phyloP scores from a whole-genome alignment of 1,140 invertebrate species.

The Neodiprion virginianus region DNA sequence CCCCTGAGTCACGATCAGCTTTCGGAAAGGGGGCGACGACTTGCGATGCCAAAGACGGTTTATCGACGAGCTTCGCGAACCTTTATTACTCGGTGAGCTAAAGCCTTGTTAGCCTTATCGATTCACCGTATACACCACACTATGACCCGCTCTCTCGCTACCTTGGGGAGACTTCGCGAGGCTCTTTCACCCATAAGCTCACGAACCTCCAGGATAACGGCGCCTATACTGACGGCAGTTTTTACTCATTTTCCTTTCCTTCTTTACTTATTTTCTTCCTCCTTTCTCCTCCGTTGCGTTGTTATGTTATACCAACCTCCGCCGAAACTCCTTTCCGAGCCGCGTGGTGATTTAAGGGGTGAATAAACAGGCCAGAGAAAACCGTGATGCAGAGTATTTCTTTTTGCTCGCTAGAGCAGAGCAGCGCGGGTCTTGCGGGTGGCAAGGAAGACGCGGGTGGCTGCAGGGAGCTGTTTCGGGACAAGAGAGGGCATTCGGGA shows the following conservation, averaged over 20 bases:
- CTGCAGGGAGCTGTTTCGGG: slow-evolving; percentile 17
- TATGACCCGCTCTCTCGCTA: not conserved
- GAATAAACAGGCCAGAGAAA: too few species aligned
- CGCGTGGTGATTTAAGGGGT: too few species aligned
- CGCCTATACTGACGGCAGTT: too few species aligned
- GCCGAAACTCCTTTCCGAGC: too few species aligned
- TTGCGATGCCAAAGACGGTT: slow-evolving; percentile 21
- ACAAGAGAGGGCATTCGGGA: not conserved
- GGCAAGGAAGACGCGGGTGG: slow-evolving; percentile 30
- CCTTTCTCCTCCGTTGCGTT: too few species aligned
- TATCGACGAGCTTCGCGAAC: slow-evolving; percentile 34
- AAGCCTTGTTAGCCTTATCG: slow-evolving; percentile 37
- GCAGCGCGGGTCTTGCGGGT: slow-evolving; percentile 31
- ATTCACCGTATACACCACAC: slow-evolving; percentile 15
- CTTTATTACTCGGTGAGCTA: slow-evolving; percentile 27
- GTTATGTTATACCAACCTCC: too few species aligned
- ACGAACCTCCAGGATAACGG: not conserved
- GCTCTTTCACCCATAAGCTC: slow-evolving; percentile 32
- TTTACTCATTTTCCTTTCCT: too few species aligned
- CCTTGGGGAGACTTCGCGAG: slow-evolving; percentile 9
- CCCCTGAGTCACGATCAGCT: too few species aligned
- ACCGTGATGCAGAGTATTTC: too few species aligned
- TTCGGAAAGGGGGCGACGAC: not conserved
- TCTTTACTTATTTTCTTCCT: too few species aligned
- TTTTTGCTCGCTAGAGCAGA: slow-evolving; percentile 29